Evolutionary conservation across 2,888 invertebrate species (phyloP), one percentile per base, ranked within the genome.

Genomic region (Amphipoea lucens): DNA sequence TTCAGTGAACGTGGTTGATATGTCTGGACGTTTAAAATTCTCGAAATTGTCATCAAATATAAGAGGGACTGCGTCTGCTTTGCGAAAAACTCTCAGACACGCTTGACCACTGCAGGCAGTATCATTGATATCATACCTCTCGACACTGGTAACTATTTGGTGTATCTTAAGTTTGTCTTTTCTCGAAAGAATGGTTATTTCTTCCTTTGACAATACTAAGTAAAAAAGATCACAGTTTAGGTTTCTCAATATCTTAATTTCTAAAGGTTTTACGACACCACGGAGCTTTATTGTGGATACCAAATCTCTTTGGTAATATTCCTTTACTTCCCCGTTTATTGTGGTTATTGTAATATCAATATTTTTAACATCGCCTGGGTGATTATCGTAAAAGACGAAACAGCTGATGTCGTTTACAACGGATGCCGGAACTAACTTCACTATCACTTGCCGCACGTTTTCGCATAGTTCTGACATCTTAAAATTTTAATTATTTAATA

Each of bases 31-130:
- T 36, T 89, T 90, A 17, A 93, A 79, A 40, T 87, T 90, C 57
- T 93, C 85, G 78, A 95, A 95, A 78, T 95, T 92, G n/a, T 95
- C 94, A 90, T 96, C 95, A 88, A 94, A 94, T n/a, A 92, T 83
- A 12, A 96, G 76, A 20, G 96, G 95, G 2, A 95, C 91, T 4
- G 94, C 94, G 86, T 96, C 95, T 87, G 94, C 94, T 69, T 90
- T 93, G 57, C 81, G 79, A 29, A 91, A 84, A 6, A 96, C 89
- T 91, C 93, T 94, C 29, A 97, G 86, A 73, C 67, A 87, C 3
- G 92, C 90, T 76, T 92, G 89, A 1, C 96, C 96, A 63, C 78
- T 91, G 71, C 94, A 94, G 1, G 78, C 66, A 17, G 73, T 23
- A 88, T 96, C 96, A 36, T 89, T 87, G 0, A 96, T 73, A 76